Evolutionary conservation across 2,113 vertebrate species (phyloP).

Genomic region (Atherinomorus stipes): DNA sequence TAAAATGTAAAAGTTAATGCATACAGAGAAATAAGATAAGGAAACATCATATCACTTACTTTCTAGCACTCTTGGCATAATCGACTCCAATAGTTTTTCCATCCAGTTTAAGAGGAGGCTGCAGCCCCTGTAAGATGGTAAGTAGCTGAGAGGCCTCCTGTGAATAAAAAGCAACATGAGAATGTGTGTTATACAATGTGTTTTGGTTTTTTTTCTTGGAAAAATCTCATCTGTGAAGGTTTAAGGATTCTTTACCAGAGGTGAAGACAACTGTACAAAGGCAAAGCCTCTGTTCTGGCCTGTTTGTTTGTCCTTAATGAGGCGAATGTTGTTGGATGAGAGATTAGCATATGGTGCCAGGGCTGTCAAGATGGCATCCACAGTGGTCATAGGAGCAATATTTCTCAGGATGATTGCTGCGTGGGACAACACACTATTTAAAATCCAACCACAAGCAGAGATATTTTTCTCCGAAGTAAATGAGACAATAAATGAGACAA

Average conservation of each 20-base stretch:
- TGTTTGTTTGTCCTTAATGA: slow-evolving; percentile 99
- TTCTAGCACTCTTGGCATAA: slow-evolving; percentile 98
- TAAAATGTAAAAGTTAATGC: not conserved
- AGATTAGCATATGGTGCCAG: slow-evolving; percentile 96
- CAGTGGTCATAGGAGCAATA: slow-evolving; percentile 92
- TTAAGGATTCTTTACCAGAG: slow-evolving; percentile 85
- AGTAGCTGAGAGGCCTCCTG: slow-evolving; percentile 98
- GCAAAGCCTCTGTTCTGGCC: slow-evolving; percentile 98
- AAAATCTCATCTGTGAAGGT: not conserved
- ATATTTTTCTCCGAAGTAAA: not conserved
- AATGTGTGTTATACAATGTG: not conserved
- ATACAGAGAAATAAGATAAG: not conserved
- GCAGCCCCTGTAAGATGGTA: slow-evolving; percentile 94
- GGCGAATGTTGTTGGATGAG: slow-evolving; percentile 94
- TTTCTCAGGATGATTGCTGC: slow-evolving; percentile 97
- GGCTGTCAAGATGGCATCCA: slow-evolving; percentile 94
- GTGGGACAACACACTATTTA: slow-evolving; percentile 5
- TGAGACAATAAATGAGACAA: not conserved
- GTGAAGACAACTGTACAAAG: slow-evolving; percentile 96
- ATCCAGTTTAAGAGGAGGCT: slow-evolving; percentile 96
- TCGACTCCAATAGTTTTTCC: slow-evolving; percentile 99
- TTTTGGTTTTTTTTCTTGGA: not conserved
- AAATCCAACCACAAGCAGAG: not conserved
- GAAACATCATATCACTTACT: slow-evolving; percentile 83
- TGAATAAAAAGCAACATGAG: slow-evolving; percentile 11